phyloP scores from a whole-genome alignment of 1,140 invertebrate species.

The Cherax destructor region DNA sequence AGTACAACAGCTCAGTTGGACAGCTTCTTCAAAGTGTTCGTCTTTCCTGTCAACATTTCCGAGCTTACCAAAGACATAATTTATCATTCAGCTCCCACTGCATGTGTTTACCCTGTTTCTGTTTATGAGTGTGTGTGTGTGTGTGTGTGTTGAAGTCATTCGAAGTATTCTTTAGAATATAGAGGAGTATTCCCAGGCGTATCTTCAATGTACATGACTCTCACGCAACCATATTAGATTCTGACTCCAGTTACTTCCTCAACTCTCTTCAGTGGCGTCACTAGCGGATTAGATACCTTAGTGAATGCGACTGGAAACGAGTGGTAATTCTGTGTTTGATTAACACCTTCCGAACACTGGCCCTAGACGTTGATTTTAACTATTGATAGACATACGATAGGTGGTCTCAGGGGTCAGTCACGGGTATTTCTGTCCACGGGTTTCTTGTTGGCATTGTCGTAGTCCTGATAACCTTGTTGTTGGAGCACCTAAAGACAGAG shows the following conservation, averaged over 20 bases:
- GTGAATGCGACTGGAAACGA: not conserved
- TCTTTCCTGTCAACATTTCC: constrained; percentile 10
- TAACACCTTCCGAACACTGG: too few relatives aligned
- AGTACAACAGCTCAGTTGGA: not conserved
- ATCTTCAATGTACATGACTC: not conserved
- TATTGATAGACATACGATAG: too few relatives aligned
- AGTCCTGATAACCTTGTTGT: too few relatives aligned
- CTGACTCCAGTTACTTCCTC: too few relatives aligned
- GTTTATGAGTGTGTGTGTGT: not conserved
- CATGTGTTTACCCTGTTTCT: not conserved
- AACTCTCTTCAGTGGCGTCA: not conserved
- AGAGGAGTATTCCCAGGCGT: not conserved
- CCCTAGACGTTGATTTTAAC: too few relatives aligned
- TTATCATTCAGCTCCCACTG: not conserved
- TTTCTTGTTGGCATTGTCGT: too few relatives aligned
- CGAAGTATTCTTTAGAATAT: not conserved
- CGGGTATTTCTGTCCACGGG: too few relatives aligned
- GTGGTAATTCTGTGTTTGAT: not conserved
- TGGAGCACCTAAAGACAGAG: too few relatives aligned
- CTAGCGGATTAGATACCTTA: not conserved
- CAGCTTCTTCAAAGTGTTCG: not conserved
- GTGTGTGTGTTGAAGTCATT: not conserved
- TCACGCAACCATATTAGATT: too few relatives aligned
- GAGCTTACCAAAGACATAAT: constrained; percentile 10
- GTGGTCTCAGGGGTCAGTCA: too few relatives aligned